Conservation (phyloP, 2,113 vertebrate species). For the Phylloscopus trochilus region DNA sequence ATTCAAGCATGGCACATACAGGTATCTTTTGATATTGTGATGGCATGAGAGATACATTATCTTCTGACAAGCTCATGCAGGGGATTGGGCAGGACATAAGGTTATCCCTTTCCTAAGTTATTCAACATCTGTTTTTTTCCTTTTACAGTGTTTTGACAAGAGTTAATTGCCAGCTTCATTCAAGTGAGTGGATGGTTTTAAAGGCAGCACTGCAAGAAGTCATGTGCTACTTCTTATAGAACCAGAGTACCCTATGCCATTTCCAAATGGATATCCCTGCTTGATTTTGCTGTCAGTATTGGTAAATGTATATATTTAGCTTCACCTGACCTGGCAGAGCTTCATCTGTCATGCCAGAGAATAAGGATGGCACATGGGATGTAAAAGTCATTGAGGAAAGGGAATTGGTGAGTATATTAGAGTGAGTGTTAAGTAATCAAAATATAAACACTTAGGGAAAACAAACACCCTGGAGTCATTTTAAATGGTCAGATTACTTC, state of each 20-base stretch:
- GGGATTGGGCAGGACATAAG: constrained; percentile 39
- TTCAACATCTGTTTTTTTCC: constrained; percentile 53
- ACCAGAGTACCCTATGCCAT: neutral
- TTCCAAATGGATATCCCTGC: constrained; percentile 22
- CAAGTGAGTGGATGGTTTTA: constrained; percentile 48
- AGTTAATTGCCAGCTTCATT: constrained; percentile 68
- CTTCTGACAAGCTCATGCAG: constrained; percentile 48
- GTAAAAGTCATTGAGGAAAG: neutral
- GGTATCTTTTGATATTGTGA: constrained; percentile 4
- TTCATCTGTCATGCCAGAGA: constrained; percentile 24
- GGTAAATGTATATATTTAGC: neutral
- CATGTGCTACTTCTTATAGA: constrained; percentile 38
- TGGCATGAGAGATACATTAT: constrained; percentile 3
- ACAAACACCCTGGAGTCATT: neutral
- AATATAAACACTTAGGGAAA: constrained; percentile 9
- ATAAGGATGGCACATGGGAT: neutral
- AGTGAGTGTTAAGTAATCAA: neutral
- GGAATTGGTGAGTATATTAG: neutral
- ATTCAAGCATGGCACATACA: neutral
- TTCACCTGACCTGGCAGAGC: neutral
- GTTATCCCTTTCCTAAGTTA: constrained; percentile 59
- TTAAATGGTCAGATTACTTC: neutral
- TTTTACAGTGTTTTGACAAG: constrained; percentile 60
- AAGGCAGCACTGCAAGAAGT: constrained; percentile 27
- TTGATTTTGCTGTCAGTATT: neutral